Evolutionary conservation across 2,113 vertebrate genomes (phyloP).

Genomic region (Corynorhinus townsendii): DNA sequence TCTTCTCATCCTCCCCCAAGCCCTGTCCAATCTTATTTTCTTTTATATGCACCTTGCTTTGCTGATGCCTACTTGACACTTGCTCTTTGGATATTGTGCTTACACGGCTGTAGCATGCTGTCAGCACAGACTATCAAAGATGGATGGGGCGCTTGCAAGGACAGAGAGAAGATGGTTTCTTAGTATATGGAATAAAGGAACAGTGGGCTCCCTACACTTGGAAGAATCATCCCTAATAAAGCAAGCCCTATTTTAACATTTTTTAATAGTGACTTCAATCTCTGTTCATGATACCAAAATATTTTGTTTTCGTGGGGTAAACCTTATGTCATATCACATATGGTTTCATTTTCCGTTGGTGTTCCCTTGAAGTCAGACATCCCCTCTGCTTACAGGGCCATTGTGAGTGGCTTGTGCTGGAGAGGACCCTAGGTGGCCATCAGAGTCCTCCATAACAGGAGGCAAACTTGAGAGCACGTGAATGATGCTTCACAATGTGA

Average conservation of each 20-base stretch:
- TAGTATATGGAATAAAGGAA: neutral
- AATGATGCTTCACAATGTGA: conserved; percentile 25
- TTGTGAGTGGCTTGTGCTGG: neutral
- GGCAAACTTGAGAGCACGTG: neutral
- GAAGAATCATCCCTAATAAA: neutral
- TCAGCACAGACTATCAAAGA: neutral
- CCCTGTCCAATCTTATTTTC: conserved; percentile 13
- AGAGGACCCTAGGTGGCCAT: neutral
- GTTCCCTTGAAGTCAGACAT: neutral
- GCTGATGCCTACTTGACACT: conserved; percentile 33
- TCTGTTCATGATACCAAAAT: conserved; percentile 28
- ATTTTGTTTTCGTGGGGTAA: neutral
- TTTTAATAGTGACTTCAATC: neutral
- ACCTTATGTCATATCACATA: neutral
- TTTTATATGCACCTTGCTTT: conserved; percentile 32
- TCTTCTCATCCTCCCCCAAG: neutral
- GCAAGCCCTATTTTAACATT: neutral
- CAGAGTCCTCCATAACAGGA: neutral
- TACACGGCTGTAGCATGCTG: neutral
- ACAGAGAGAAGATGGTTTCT: neutral
- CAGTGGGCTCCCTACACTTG: neutral
- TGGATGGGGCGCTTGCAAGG: neutral
- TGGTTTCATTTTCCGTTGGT: neutral
- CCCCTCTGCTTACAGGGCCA: neutral
- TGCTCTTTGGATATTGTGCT: neutral